phyloP scores from a whole-genome alignment of 2,888 invertebrate genomes.

The Synergus laeviventris region DNA sequence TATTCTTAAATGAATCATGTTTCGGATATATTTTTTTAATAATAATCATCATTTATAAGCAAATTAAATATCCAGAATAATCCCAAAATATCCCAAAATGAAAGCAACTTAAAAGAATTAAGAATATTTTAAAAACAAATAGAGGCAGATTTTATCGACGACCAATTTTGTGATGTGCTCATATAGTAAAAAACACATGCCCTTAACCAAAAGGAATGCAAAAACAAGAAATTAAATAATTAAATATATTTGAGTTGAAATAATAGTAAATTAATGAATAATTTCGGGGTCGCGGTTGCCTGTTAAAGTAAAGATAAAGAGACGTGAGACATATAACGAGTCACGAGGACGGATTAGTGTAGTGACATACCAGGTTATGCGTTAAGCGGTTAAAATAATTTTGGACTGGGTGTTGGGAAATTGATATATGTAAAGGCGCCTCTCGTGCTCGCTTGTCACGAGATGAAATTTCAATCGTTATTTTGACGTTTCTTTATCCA shows the following conservation, averaged over 20 bases:
- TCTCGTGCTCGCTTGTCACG: not conserved
- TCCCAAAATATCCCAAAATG: too few relatives aligned
- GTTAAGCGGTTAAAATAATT: constrained; percentile 35
- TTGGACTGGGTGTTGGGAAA: constrained; percentile 15
- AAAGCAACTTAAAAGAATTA: too few relatives aligned
- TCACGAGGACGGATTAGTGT: constrained; percentile 17
- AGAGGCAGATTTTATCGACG: too few relatives aligned
- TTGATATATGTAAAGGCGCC: not conserved
- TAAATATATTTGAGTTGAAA: too few relatives aligned
- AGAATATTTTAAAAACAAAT: too few relatives aligned
- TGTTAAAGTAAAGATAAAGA: constrained; percentile 23
- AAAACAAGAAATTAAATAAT: too few relatives aligned
- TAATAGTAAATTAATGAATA: not conserved
- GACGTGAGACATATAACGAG: constrained; percentile 22
- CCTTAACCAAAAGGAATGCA: too few relatives aligned
- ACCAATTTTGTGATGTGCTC: too few relatives aligned
- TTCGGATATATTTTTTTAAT: not conserved
- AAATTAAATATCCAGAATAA: too few relatives aligned
- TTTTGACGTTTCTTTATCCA: not conserved
- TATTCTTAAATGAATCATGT: not conserved
- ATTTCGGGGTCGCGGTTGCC: not conserved
- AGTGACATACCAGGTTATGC: constrained; percentile 12
- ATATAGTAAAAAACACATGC: too few relatives aligned
- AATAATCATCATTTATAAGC: too few relatives aligned
- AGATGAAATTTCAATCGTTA: not conserved